A percentile compares a stretch with the other conserved stretches of the same genome.
phyloP scores from a whole-genome alignment of 2,888 invertebrate species.

The Pachycephus smyrnensis region DNA sequence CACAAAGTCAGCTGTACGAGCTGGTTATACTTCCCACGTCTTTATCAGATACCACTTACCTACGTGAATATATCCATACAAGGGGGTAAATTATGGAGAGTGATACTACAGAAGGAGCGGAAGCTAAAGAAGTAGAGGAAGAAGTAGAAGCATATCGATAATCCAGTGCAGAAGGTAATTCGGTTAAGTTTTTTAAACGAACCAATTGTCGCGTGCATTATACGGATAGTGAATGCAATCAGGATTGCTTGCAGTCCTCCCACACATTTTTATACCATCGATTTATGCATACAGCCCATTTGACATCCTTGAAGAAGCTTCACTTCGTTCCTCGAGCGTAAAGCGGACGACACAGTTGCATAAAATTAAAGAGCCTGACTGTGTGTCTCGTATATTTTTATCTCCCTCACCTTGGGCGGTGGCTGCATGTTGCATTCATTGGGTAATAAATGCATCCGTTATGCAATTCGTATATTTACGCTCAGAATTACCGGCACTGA shows the following conservation, averaged over 20 bases:
- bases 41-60: neutral
- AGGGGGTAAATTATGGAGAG: neutral
- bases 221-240: neutral
- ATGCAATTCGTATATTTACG: slow-evolving; percentile 1
- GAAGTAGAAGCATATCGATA: neutral
- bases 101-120: neutral
- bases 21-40: neutral
- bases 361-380: slow-evolving; percentile 17
- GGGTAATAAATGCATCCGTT: neutral
- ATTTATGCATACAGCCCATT: neutral
- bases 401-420: slow-evolving; percentile 19
- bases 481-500: neutral
- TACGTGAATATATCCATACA: neutral
- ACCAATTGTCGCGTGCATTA: neutral
- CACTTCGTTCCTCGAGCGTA: slow-evolving; percentile 7
- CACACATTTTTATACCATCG: neutral
- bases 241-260: neutral
- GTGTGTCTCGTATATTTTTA: slow-evolving; percentile 10
- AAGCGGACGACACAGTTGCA: slow-evolving; percentile 22
- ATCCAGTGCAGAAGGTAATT: neutral
- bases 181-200: neutral
- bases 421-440: slow-evolving; percentile 9
- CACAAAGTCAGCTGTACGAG: neutral
- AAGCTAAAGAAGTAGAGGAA: neutral
- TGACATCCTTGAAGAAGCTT: slow-evolving; percentile 11